phyloP scores from a whole-genome alignment of 2,797 vertebrate genomes.

The Anabacerthia variegaticeps region DNA sequence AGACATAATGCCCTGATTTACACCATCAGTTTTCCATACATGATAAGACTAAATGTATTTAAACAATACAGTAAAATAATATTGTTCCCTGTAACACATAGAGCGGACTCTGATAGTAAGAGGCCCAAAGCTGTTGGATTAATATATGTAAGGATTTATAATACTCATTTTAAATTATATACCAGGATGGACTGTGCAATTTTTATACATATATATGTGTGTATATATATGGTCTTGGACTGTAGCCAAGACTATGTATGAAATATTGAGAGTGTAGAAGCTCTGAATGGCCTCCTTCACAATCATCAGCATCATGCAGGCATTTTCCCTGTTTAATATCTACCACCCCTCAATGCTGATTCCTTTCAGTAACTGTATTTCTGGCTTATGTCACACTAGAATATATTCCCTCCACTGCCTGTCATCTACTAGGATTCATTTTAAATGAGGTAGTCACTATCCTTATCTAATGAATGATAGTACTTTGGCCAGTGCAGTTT shows the following conservation, averaged over 20 bases:
- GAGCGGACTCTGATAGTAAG: neutral
- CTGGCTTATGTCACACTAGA: neutral
- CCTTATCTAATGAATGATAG: constrained; percentile 11
- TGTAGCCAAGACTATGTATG: neutral
- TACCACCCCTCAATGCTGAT: neutral
- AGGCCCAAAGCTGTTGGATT: neutral
- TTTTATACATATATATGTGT: neutral
- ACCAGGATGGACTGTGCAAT: neutral
- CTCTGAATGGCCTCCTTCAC: constrained; percentile 10
- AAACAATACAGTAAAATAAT: neutral
- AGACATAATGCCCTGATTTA: neutral
- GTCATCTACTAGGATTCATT: constrained; percentile 6
- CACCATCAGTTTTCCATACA: neutral
- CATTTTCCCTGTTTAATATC: constrained; percentile 9
- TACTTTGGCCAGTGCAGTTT: neutral
- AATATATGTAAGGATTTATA: neutral
- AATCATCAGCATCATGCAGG: neutral
- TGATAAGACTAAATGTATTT: neutral
- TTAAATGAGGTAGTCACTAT: neutral
- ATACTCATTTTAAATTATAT: neutral
- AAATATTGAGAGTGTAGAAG: neutral
- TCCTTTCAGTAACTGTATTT: constrained; percentile 5
- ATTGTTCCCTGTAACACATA: neutral
- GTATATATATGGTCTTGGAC: neutral
- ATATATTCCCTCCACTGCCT: neutral